These are phyloP conservation scores for Micrastur ruficollis DNA, from an alignment of 2,797 vertebrate genomes.

Conservation along the genomic window DNA sequence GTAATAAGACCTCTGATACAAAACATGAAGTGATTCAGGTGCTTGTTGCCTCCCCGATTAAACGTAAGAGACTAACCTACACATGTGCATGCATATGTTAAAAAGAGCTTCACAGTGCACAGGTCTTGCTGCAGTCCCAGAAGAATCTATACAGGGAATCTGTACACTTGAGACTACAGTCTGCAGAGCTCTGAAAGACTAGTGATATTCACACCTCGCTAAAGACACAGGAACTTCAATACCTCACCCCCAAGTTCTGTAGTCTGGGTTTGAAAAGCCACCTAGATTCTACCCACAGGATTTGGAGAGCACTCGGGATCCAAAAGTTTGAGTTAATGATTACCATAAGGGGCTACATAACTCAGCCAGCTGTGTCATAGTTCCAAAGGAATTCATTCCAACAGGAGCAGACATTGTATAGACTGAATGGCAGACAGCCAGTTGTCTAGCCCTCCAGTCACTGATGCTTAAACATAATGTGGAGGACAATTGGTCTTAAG, in stretches of 20 bases:
- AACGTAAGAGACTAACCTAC: neutral
- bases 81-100: neutral
- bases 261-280: neutral
- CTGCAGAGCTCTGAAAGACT: neutral
- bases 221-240: neutral
- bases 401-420: neutral
- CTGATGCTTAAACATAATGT: neutral
- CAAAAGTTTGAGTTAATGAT: neutral
- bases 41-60: neutral
- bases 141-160: neutral
- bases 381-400: constrained; percentile 10
- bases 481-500: neutral
- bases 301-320: neutral
- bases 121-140: neutral
- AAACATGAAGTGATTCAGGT: neutral
- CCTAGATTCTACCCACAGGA: neutral
- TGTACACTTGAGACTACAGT: neutral
- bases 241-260: neutral
- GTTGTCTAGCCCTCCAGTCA: neutral
- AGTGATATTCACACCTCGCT: neutral
- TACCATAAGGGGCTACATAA: constrained; percentile 18
- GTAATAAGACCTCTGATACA: neutral
- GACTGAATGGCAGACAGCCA: neutral
- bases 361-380: neutral
- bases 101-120: neutral